Base-by-base conservation (phyloP, 2,113 vertebrate genomes). In the Toxostoma redivivum region DNA sequence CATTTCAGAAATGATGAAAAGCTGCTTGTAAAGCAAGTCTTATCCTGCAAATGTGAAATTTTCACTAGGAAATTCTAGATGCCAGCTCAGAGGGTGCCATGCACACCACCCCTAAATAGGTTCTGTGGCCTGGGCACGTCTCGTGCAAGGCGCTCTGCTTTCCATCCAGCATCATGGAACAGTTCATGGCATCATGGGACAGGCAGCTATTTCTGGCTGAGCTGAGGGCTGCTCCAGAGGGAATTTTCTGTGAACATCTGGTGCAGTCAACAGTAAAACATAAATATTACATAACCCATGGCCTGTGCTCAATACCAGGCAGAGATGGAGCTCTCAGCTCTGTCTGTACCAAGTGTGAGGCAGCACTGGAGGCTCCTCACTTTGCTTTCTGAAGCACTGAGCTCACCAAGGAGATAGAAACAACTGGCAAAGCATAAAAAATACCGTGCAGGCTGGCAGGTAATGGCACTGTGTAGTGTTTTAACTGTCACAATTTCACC, bases 231-330 rank as follows among this genome's bases (percentile, higher is more conserved):
- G 81, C 71, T 95, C 89, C 85, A 96, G 65, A 91, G 76, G 90
- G 87, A 93, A 69, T 93, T 87, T 88, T 64, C 95, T 94, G 65
- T 84, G 76, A 96, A 82, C 93, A 92, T 87, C 79, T 92, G 90
- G 81, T 87, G 73, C 84, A 95, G 86, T 86, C 88, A 96, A 89
- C 81, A 90, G 88, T 86, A 48, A 95, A 91, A 96, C 73, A 88
- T 76, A 81, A 90, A 93, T 62, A 95, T 95, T 93, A 81, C 31
- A 54, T 91, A 93, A 97, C 25, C 58, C 77, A 17, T 3, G 1
- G 53, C 45, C 85, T 7, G 2, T 1, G 1, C 62, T 91, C 62
- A 16, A 23, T 62, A 35, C 3, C 48, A 35, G 69, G 84, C 47
- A 69, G 16, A 64, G 60, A n/a, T 6, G 0, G 4, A 91, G 94